Percentiles rank a stretch among this genome's conserved stretches.
Conservation (phyloP, 2,888 invertebrate genomes). For the Brachyopa scutellaris region DNA sequence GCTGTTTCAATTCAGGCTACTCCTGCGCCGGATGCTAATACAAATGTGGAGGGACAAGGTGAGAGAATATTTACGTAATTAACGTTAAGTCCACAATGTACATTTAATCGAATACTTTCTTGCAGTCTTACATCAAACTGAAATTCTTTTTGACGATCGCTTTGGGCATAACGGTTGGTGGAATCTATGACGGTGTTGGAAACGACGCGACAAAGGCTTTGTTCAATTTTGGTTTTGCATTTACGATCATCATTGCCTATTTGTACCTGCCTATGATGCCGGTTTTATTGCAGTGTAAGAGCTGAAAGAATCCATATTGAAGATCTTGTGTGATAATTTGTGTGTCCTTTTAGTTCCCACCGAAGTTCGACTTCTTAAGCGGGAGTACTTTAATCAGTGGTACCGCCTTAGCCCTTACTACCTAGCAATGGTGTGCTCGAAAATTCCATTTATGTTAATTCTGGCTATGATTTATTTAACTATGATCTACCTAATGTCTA, state of each 20-base stretch:
- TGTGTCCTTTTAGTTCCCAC: conserved; percentile 86
- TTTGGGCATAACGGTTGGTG: conserved; percentile 87
- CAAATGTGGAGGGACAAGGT: conserved; percentile 90
- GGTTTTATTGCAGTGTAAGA: conserved; percentile 90
- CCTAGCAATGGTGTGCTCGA: conserved; percentile 87
- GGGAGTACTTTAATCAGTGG: conserved; percentile 93
- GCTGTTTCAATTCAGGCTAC: conserved; percentile 86
- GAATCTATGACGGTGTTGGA: conserved; percentile 88
- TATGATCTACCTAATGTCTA: conserved; percentile 88
- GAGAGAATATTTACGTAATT: too few relatives aligned
- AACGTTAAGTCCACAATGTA: too few relatives aligned
- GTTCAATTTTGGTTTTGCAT: conserved; percentile 93
- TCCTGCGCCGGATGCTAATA: conserved; percentile 87
- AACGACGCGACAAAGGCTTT: conserved; percentile 91
- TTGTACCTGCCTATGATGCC: conserved; percentile 93
- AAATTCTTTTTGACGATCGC: conserved; percentile 87
- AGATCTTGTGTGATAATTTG: background rate
- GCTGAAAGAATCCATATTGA: conserved; percentile 77
- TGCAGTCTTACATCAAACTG: conserved; percentile 87
- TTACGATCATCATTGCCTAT: conserved; percentile 89
- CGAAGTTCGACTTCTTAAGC: conserved; percentile 89
- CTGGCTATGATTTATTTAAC: conserved; percentile 86
- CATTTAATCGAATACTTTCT: background rate
- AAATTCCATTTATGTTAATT: conserved; percentile 87
- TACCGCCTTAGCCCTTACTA: conserved; percentile 91